Evolutionary conservation across 2,888 invertebrate species (phyloP).

Genomic region (Cephus runcator): DNA sequence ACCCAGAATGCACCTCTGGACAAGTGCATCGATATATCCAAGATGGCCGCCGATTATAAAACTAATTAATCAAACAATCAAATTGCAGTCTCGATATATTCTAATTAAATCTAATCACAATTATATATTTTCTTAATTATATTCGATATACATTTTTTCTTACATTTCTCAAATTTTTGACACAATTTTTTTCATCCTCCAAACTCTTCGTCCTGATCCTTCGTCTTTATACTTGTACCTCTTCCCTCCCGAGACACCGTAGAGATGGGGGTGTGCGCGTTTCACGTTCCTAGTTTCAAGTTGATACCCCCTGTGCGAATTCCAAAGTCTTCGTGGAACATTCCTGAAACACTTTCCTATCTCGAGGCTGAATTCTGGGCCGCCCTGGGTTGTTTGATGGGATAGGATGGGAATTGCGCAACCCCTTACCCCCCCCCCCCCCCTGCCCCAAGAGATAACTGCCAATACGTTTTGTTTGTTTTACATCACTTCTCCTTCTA

Average conservation of each 20-base stretch:
- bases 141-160: too few relatives aligned
- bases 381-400: neutral
- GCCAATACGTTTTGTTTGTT: constrained; percentile 19
- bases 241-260: neutral
- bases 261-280: neutral
- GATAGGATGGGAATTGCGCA: constrained; percentile 6
- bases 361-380: neutral
- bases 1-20: too few relatives aligned
- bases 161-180: too few relatives aligned
- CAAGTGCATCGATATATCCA: too few relatives aligned
- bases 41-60: too few relatives aligned
- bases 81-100: too few relatives aligned
- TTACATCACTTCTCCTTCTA: constrained; percentile 8
- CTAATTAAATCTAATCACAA: too few relatives aligned
- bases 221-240: too few relatives aligned
- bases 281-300: constrained; percentile 5
- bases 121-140: too few relatives aligned
- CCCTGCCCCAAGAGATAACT: constrained; percentile 9
- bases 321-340: neutral
- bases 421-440: constrained; percentile 4
- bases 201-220: too few relatives aligned
- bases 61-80: too few relatives aligned
- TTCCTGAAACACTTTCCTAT: constrained; percentile 5
- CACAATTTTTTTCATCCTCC: too few relatives aligned
- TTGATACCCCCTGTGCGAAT: neutral